A percentile compares a stretch with the other conserved stretches of the same genome.
phyloP scores from a whole-genome alignment of 1,140 invertebrate genomes.

The Aphelinus certus region DNA sequence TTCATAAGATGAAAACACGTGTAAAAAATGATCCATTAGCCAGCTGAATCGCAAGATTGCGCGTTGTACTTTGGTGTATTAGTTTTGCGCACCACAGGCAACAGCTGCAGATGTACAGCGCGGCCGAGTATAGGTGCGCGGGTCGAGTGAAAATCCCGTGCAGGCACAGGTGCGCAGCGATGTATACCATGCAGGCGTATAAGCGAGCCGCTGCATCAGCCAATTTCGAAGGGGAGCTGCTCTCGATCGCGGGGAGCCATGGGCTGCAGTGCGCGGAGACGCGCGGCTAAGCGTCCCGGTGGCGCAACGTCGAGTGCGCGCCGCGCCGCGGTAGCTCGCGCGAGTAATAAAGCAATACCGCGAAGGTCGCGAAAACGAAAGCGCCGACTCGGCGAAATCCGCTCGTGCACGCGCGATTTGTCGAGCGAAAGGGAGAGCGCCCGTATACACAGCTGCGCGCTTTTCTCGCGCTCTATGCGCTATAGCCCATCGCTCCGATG shows the following conservation, averaged over 20 bases:
- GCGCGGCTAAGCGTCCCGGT: neutral
- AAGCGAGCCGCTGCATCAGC: too few relatives aligned
- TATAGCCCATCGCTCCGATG: neutral
- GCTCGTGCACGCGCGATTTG: slow-evolving; percentile 2
- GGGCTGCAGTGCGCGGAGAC: neutral
- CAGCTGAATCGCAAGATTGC: too few relatives aligned
- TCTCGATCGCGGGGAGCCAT: neutral
- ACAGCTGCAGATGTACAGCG: too few relatives aligned
- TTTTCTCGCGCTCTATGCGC: slow-evolving; percentile 1
- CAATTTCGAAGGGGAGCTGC: too few relatives aligned
- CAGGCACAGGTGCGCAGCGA: too few relatives aligned
- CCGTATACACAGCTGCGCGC: neutral
- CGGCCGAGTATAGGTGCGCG: too few relatives aligned
- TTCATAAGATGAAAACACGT: too few relatives aligned
- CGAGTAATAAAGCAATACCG: slow-evolving; percentile 32
- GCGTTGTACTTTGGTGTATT: too few relatives aligned
- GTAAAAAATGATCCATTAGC: too few relatives aligned
- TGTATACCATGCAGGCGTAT: too few relatives aligned
- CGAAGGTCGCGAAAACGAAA: slow-evolving; percentile 49
- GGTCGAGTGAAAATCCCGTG: too few relatives aligned
- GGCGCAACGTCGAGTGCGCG: slow-evolving; percentile 39
- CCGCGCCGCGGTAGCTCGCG: slow-evolving; percentile 19
- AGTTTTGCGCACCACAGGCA: too few relatives aligned
- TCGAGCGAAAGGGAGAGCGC: slow-evolving; percentile 25
- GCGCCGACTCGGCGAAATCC: slow-evolving; percentile 40